Percentiles rank a stretch among this genome's conserved stretches.
Conservation (phyloP, 2,888 invertebrate genomes). For the Parnassius glacialis region DNA sequence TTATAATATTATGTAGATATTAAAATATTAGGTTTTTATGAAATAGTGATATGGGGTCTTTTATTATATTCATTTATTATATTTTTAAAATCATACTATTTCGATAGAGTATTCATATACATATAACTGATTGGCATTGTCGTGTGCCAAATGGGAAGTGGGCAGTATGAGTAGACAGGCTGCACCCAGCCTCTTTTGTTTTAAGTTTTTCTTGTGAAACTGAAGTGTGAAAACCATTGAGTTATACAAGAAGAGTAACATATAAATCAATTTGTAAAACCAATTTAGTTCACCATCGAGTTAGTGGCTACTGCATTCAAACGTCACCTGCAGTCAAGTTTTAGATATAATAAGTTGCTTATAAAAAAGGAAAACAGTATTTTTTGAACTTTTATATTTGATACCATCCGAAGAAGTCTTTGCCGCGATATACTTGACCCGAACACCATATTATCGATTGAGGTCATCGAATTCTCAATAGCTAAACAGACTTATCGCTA, state of each 20-base stretch:
- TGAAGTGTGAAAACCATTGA: too few species aligned
- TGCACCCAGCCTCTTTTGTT: background rate
- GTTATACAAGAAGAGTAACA: too few species aligned
- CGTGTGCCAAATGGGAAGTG: too few species aligned
- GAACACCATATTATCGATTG: constrained; percentile 17
- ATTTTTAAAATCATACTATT: too few species aligned
- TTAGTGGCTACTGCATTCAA: background rate
- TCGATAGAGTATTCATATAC: too few species aligned
- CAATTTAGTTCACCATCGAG: background rate
- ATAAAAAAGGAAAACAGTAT: background rate
- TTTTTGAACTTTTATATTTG: background rate
- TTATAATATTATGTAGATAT: too few species aligned
- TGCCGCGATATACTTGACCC: constrained; percentile 18
- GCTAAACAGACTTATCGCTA: constrained; percentile 7
- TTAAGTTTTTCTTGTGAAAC: background rate
- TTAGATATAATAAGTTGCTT: background rate
- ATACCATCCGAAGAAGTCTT: background rate
- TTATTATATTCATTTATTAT: too few species aligned
- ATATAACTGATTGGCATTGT: too few species aligned
- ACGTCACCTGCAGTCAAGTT: background rate
- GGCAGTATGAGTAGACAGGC: background rate
- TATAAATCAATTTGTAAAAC: too few species aligned
- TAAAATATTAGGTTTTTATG: too few species aligned
- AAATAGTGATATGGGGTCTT: too few species aligned
- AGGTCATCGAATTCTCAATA: constrained; percentile 25